phyloP scores from a whole-genome alignment of 2,888 invertebrate genomes.

The Cylindroiulus punctatus region DNA sequence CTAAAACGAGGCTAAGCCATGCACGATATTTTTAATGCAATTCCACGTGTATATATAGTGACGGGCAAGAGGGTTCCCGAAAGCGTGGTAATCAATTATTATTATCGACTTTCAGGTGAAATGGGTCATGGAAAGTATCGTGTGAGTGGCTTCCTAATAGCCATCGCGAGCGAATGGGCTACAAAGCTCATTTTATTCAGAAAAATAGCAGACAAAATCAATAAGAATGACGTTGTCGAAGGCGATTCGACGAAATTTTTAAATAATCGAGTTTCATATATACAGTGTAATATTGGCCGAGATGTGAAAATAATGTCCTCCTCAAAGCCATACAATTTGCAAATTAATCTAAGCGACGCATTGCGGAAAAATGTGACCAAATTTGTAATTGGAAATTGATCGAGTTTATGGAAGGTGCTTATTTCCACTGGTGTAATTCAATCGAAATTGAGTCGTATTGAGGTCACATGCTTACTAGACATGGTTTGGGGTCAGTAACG shows the following conservation, averaged over 20 bases:
- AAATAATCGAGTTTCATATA: not conserved
- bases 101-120: conserved; percentile 42
- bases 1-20: not conserved
- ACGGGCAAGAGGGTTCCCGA: not conserved
- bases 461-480: not conserved
- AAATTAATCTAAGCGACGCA: not conserved
- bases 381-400: not conserved
- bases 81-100: conserved; percentile 36
- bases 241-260: not conserved
- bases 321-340: too few relatives aligned
- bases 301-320: too few relatives aligned
- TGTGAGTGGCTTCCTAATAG: conserved; percentile 31
- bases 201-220: conserved; percentile 16
- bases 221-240: not conserved
- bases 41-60: not conserved
- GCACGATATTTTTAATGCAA: conserved; percentile 33
- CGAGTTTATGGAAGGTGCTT: not conserved
- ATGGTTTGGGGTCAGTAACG: conserved; percentile 26
- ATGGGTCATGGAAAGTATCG: conserved; percentile 36
- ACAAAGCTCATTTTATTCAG: not conserved
- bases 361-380: conserved; percentile 4
- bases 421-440: not conserved
- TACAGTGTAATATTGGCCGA: too few relatives aligned
- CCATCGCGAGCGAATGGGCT: not conserved
- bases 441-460: not conserved